Evolutionary conservation across 23 tunicate species (phyloP), one percentile per base, ranked within the genome.

Genomic region (Ascidia mentula): DNA sequence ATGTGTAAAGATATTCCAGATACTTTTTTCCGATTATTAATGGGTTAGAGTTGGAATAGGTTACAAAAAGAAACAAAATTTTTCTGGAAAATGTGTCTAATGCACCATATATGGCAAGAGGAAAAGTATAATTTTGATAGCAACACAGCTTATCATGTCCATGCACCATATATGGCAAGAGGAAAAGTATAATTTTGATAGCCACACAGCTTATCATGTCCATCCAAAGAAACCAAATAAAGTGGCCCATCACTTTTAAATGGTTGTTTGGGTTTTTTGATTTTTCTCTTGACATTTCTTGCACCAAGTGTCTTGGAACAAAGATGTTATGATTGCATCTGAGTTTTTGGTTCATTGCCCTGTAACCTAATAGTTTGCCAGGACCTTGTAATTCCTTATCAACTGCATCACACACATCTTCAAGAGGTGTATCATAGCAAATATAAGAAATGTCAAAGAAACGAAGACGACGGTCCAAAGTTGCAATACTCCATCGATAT

Each of bases 101-200:
- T 32, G 65, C 59, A 40, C 80, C 80, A 40, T 77, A 40, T 42
- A 77, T 42, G 5, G 37, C 80, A 40, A 77, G 59, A 20, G 80
- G 80, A 77, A 77, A 77, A 32, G 80, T 77, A 77, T 32, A 40
- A 42, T 77, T 77, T n/a, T n/a, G n/a, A n/a, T n/a, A n/a, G n/a
- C n/a, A n/a, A n/a, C n/a, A n/a, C n/a, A n/a, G n/a, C n/a, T n/a
- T n/a, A n/a, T n/a, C n/a, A n/a, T n/a, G n/a, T n/a, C n/a, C n/a
- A 0, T 32, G 65, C 59, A 40, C 80, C 80, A 40, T 77, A 40
- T 42, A 77, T 42, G 5, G 37, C 80, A 40, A 77, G 59, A 20
- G 80, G 80, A 77, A 77, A 77, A 32, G 80, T 77, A 77, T 32
- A 40, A 42, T 77, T 77, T 46, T 40, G 80, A 77, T 77, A 77